Evolutionary conservation across 2,797 vertebrate genomes (phyloP).

Genomic region (Pelochelys cantorii): DNA sequence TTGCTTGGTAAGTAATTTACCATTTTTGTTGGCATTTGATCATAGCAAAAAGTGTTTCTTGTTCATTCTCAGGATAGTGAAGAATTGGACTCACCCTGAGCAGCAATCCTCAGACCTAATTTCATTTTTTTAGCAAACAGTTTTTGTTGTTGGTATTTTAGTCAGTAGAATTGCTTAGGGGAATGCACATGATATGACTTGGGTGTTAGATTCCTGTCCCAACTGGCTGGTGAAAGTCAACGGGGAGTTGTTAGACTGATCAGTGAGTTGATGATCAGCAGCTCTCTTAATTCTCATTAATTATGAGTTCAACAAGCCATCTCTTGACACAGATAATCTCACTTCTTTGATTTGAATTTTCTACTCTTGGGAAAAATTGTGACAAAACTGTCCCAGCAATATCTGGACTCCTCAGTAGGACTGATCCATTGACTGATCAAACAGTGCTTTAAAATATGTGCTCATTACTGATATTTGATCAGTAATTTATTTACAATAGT

Average conservation of each 20-base stretch:
- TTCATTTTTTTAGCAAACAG: not conserved
- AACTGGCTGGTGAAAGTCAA: not conserved
- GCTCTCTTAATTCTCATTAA: not conserved
- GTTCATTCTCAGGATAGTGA: not conserved
- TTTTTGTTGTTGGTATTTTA: not conserved
- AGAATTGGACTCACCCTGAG: not conserved
- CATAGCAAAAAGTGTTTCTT: not conserved
- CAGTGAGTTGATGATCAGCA: not conserved
- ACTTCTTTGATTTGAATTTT: not conserved
- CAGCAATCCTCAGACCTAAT: not conserved
- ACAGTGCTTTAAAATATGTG: not conserved
- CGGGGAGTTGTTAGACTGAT: not conserved
- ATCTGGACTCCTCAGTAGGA: not conserved
- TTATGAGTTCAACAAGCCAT: rapidly evolving
- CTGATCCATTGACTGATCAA: not conserved
- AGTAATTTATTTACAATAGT: not conserved
- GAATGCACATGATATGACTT: not conserved
- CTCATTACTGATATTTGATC: not conserved
- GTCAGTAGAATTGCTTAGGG: not conserved
- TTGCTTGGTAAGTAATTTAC: not conserved
- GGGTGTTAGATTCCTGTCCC: not conserved
- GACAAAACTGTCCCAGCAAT: not conserved
- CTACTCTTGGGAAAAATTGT: not conserved
- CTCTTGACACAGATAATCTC: not conserved
- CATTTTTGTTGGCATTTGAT: not conserved